These are phyloP conservation scores for Drosophila ezoana DNA, from an alignment of 2,888 invertebrate species.

Conservation along the genomic window DNA sequence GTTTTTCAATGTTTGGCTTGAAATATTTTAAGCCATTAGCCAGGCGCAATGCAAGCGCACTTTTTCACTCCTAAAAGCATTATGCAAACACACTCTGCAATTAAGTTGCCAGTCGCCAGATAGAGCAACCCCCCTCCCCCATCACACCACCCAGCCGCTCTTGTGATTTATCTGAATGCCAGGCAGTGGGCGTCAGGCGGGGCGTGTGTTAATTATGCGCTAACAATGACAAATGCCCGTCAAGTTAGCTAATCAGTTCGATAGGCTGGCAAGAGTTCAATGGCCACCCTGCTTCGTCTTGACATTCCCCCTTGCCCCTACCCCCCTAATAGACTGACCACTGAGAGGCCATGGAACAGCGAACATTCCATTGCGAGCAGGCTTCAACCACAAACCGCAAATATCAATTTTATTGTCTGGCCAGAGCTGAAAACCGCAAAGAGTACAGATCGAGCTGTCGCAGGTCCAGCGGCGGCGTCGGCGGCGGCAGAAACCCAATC, in stretches of 20 bases:
- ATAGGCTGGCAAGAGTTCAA: slow-evolving; percentile 23
- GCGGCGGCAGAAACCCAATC: slow-evolving; percentile 43
- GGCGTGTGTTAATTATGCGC: slow-evolving; percentile 69
- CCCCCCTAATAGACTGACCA: slow-evolving; percentile 11
- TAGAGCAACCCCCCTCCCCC: not conserved
- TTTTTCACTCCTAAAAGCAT: slow-evolving; percentile 68
- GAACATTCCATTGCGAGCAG: slow-evolving; percentile 34
- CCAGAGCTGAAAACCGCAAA: slow-evolving; percentile 42
- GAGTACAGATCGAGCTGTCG: not conserved
- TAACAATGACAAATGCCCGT: slow-evolving; percentile 74
- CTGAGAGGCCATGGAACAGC: slow-evolving; percentile 25
- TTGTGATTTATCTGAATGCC: slow-evolving; percentile 67
- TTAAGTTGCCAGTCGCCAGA: slow-evolving; percentile 67
- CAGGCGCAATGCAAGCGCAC: slow-evolving; percentile 58
- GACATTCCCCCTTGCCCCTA: too few relatives aligned
- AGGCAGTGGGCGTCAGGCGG: slow-evolving; percentile 44
- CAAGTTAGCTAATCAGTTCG: slow-evolving; percentile 41
- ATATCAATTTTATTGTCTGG: slow-evolving; percentile 75
- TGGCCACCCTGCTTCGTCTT: not conserved
- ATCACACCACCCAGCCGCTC: not conserved
- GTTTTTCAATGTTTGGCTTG: slow-evolving; percentile 78
- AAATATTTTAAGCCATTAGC: slow-evolving; percentile 75
- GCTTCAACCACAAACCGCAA: slow-evolving; percentile 60
- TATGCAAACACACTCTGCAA: slow-evolving; percentile 77
- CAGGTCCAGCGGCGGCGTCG: slow-evolving; percentile 18